Conservation (phyloP, 23 tunicate species). For the Ciona savignyi region DNA sequence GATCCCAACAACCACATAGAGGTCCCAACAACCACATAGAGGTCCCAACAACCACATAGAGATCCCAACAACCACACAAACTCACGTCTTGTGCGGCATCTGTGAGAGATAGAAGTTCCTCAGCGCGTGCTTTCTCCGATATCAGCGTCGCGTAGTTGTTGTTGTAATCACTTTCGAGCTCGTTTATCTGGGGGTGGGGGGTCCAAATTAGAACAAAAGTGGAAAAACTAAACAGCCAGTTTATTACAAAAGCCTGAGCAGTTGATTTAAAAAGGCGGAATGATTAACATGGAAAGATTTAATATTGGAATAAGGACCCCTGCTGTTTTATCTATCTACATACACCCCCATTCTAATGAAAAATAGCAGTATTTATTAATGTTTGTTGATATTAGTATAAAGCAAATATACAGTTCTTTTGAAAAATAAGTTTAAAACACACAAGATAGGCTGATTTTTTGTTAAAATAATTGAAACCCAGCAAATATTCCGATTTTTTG, state of each 20-base stretch:
- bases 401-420: too few species aligned
- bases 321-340: not conserved
- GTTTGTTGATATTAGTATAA: not conserved
- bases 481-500: too few species aligned
- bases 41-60: not conserved
- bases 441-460: too few species aligned
- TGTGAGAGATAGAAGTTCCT: slow-evolving; percentile 13
- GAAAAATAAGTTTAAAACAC: too few species aligned
- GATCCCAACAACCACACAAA: slow-evolving; percentile 30
- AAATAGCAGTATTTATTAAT: not conserved
- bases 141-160: slow-evolving; percentile 26
- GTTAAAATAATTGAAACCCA: too few species aligned
- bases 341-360: not conserved
- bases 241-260: too few species aligned
- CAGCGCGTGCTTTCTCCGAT: slow-evolving; percentile 40
- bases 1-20: not conserved
- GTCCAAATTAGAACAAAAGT: too few species aligned
- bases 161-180: slow-evolving; percentile 37
- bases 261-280: not conserved
- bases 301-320: too few species aligned
- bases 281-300: not conserved
- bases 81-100: slow-evolving; percentile 63
- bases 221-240: too few species aligned
- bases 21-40: not conserved
- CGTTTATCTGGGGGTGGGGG: slow-evolving; percentile 29